Percentiles rank a stretch among this genome's conserved stretches.
phyloP scores from a whole-genome alignment of 2,888 invertebrate species.

The Dicycla oo region DNA sequence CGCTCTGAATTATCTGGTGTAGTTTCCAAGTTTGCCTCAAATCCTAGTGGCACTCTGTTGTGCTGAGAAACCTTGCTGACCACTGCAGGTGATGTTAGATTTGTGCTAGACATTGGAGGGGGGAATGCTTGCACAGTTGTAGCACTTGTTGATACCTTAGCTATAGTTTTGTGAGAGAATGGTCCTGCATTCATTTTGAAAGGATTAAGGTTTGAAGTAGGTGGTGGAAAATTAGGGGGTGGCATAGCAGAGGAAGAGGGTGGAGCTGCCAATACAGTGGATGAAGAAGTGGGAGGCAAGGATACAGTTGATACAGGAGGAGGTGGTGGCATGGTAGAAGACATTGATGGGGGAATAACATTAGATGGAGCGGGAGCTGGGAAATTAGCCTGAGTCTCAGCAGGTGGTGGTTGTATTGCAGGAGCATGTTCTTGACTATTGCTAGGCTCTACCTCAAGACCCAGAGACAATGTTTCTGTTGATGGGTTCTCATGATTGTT shows the following conservation, averaged over 20 bases:
- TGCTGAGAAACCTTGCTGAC: constrained; percentile 81
- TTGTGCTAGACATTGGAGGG: constrained; percentile 75
- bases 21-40: constrained; percentile 91
- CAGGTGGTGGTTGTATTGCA: constrained; percentile 63
- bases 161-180: constrained; percentile 86
- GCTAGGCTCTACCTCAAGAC: constrained; percentile 55
- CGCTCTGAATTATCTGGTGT: constrained; percentile 93
- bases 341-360: constrained; percentile 41
- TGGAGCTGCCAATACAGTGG: constrained; percentile 46
- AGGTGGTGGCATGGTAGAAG: constrained; percentile 59
- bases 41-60: constrained; percentile 79
- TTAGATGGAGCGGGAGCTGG: constrained; percentile 60
- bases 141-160: constrained; percentile 70
- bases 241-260: constrained; percentile 65
- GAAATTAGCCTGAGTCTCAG: constrained; percentile 66
- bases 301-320: constrained; percentile 56
- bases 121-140: constrained; percentile 73
- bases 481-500: constrained; percentile 75
- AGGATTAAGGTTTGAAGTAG: constrained; percentile 80
- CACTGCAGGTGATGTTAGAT: constrained; percentile 80
- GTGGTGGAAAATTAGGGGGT: constrained; percentile 73
- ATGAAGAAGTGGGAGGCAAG: constrained; percentile 50
- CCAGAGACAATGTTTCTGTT: constrained; percentile 62
- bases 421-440: constrained; percentile 60
- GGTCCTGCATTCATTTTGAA: constrained; percentile 84